A percentile compares a stretch with the other conserved stretches of the same genome.
phyloP scores from a whole-genome alignment of 1,140 invertebrate species.

The Lucilia cuprina region DNA sequence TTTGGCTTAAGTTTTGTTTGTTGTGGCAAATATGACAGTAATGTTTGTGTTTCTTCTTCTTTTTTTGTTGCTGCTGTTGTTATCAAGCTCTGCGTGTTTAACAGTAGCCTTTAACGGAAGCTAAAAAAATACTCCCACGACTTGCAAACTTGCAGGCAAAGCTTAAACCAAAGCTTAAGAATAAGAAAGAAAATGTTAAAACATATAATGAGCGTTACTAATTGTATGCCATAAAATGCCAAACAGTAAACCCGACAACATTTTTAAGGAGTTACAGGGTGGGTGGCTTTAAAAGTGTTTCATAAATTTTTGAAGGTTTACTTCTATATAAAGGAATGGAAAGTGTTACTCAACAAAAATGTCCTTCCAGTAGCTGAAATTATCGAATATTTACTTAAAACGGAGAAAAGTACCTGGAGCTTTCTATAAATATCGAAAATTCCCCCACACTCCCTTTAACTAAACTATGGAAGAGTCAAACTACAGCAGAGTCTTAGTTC shows the following conservation, averaged over 20 bases:
- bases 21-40: neutral
- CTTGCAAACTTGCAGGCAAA: neutral
- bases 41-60: neutral
- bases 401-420: no score
- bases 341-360: no score
- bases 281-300: no score
- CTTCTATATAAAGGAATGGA: no score
- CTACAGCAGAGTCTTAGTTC: no score
- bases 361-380: no score
- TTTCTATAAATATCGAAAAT: no score
- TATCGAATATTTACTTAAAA: no score
- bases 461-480: no score
- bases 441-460: no score
- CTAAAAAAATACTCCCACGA: slow-evolving; percentile 24
- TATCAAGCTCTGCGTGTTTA: neutral
- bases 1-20: neutral
- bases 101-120: neutral
- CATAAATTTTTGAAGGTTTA: no score
- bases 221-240: slow-evolving; percentile 1
- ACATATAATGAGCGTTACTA: slow-evolving; percentile 23
- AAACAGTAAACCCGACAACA: neutral
- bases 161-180: neutral
- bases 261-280: neutral
- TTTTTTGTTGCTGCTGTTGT: neutral
- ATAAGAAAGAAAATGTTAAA: neutral